Percentiles rank a stretch among this genome's conserved stretches.
Conservation (phyloP, 2,888 invertebrate genomes). For the Trypoxylon attenuatum region DNA sequence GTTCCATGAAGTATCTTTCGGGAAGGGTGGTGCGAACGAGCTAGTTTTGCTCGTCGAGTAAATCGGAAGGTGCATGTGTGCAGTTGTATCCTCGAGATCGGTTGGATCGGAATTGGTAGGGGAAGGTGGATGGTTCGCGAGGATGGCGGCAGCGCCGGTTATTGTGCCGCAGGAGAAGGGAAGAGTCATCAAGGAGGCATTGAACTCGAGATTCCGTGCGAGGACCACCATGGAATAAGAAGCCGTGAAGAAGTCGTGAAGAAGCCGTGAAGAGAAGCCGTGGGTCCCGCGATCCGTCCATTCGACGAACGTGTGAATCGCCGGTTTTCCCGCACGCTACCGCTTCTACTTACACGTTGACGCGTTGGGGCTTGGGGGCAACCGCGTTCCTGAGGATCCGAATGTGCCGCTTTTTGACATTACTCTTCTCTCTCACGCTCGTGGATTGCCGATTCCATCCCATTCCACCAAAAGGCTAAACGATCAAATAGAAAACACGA, state of each 20-base stretch:
- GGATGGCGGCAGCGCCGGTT: slow-evolving; percentile 27
- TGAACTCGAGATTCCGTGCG: slow-evolving; percentile 62
- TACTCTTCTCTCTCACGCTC: no score
- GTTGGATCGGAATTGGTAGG: slow-evolving; percentile 7
- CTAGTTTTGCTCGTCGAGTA: slow-evolving; percentile 20
- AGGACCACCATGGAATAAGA: slow-evolving; percentile 61
- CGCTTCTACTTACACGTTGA: slow-evolving; percentile 7
- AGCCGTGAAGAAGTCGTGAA: no score
- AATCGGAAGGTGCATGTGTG: no score
- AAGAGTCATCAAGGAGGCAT: slow-evolving; percentile 63
- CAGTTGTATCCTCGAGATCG: slow-evolving; percentile 4
- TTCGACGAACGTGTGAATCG: slow-evolving; percentile 34
- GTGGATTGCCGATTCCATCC: no score
- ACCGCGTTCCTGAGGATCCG: no score
- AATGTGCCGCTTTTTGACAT: no score
- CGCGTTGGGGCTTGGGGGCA: no score
- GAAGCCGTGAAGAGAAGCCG: no score
- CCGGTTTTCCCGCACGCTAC: slow-evolving; percentile 38
- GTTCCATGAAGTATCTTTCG: no score
- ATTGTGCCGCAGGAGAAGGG: slow-evolving; percentile 43
- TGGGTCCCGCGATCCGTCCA: slow-evolving; percentile 35
- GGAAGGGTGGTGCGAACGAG: slow-evolving; percentile 10
- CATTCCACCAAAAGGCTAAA: no score
- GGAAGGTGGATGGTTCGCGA: slow-evolving; percentile 38
- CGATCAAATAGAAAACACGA: no score